Evolutionary conservation across 2,797 vertebrate genomes (phyloP).

Genomic region (Danio choprae): DNA sequence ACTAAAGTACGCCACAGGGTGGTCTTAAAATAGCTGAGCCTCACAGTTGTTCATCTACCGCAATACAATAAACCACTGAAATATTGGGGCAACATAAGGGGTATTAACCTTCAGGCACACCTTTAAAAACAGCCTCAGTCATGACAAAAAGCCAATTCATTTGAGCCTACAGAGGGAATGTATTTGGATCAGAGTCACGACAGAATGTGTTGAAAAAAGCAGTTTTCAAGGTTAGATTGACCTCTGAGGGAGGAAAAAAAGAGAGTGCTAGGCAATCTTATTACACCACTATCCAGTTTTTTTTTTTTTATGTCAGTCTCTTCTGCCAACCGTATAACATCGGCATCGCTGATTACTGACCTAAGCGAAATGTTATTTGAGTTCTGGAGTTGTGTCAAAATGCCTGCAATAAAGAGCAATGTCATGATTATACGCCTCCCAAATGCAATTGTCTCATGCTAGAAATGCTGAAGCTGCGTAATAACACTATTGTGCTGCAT

Average conservation of each 20-base stretch:
- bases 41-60: constrained; percentile 31
- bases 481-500: neutral
- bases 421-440: constrained; percentile 47
- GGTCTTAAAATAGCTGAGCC: constrained; percentile 41
- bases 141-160: constrained; percentile 62
- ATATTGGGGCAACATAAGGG: constrained; percentile 46
- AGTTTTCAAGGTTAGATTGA: constrained; percentile 75
- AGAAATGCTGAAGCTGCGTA: constrained; percentile 39
- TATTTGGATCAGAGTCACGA: constrained; percentile 62
- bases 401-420: constrained; percentile 64
- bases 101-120: constrained; percentile 63
- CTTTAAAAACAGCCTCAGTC: constrained; percentile 37
- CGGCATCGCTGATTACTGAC: constrained; percentile 62
- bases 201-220: constrained; percentile 69
- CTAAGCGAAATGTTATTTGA: constrained; percentile 64
- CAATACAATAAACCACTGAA: constrained; percentile 41
- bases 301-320: constrained; percentile 62
- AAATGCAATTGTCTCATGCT: constrained; percentile 35
- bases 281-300: constrained; percentile 62
- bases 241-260: constrained; percentile 53
- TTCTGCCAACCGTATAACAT: constrained; percentile 66
- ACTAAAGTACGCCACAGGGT: constrained; percentile 19
- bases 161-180: constrained; percentile 61
- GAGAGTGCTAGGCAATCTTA: constrained; percentile 67
- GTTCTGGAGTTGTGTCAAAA: constrained; percentile 57